Evolutionary conservation across 2,113 vertebrate species (phyloP).

Genomic region (Vicugna pacos): DNA sequence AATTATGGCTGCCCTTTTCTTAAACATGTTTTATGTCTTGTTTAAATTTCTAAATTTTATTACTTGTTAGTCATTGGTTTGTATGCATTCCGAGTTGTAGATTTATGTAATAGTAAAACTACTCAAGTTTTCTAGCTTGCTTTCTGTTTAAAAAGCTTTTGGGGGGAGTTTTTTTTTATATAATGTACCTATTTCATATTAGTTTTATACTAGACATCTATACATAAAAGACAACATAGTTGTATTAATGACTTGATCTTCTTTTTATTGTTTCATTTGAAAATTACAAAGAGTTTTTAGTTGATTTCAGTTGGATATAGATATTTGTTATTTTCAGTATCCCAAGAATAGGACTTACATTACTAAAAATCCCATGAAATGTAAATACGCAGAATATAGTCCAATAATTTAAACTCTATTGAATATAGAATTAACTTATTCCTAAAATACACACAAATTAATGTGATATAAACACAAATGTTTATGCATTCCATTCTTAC

Average conservation of each 20-base stretch:
- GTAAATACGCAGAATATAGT: conserved; percentile 20
- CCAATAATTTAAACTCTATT: neutral
- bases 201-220: neutral
- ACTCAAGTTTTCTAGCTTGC: neutral
- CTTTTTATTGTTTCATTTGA: conserved; percentile 14
- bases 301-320: conserved; percentile 20
- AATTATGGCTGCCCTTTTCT: conserved; percentile 15
- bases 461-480: neutral
- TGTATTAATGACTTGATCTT: conserved; percentile 38
- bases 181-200: neutral
- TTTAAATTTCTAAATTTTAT: conserved; percentile 51
- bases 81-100: neutral
- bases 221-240: conserved; percentile 19
- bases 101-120: conserved; percentile 37
- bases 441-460: neutral
- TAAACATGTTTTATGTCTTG: conserved; percentile 23
- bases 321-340: conserved; percentile 17
- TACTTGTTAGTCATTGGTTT: conserved; percentile 33
- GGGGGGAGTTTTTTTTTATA: conserved; percentile 47
- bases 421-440: conserved; percentile 41
- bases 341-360: neutral
- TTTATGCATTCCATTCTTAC: neutral
- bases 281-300: conserved; percentile 21
- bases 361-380: neutral
- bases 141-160: conserved; percentile 7